phyloP scores from a whole-genome alignment of 2,797 vertebrate genomes.

The Calcarius lapponicus region DNA sequence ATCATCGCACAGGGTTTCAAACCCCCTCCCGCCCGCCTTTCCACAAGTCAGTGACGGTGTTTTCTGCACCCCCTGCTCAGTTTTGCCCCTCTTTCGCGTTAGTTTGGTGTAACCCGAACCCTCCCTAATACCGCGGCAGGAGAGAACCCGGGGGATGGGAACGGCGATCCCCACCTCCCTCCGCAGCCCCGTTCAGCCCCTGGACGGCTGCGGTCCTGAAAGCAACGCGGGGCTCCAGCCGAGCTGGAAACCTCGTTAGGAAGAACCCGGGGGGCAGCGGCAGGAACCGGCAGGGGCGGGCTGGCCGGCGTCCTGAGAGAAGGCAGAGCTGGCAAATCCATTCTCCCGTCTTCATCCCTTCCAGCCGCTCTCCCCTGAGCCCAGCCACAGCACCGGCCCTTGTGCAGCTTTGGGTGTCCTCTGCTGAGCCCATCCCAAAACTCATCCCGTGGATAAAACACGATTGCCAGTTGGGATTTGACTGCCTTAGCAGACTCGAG shows the following conservation, averaged over 20 bases:
- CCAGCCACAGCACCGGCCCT: background rate
- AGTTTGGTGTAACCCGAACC: background rate
- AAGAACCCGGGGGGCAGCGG: constrained; percentile 24
- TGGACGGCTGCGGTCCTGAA: background rate
- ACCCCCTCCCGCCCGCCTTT: background rate
- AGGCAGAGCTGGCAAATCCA: constrained; percentile 3
- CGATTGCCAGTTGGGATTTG: background rate
- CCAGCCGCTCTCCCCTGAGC: background rate
- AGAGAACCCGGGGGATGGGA: background rate
- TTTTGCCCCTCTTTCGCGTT: background rate
- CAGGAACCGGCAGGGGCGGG: background rate
- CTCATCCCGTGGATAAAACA: background rate
- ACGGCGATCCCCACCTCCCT: fast-evolving
- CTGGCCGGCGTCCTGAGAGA: background rate
- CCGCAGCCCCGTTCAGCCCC: background rate
- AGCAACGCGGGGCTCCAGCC: background rate
- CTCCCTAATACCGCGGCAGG: background rate
- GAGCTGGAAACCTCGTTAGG: constrained; percentile 58
- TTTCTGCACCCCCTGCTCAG: background rate
- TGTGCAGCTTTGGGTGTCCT: background rate
- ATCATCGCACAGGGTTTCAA: background rate
- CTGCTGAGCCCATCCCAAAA: background rate
- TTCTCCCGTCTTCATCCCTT: background rate
- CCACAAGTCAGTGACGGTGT: background rate
- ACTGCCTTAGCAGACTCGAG: background rate